Conservation (phyloP, 2,888 invertebrate species). For the Cerceris ruficornis region DNA sequence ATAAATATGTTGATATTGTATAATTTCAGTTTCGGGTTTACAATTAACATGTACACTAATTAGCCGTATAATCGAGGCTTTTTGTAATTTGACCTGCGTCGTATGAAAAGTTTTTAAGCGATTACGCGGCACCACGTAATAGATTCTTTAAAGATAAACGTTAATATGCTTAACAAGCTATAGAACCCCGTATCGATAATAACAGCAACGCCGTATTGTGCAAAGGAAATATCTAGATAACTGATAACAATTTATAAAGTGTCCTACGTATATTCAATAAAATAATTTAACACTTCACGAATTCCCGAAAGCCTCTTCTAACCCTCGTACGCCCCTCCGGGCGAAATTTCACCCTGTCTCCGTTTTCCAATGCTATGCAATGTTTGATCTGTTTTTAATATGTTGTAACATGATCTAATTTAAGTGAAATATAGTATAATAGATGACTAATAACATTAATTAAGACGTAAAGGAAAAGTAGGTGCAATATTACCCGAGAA, state of each 20-base stretch:
- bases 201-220: constrained; percentile 17
- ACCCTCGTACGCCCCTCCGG: no score
- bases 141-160: constrained; percentile 13
- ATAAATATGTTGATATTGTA: constrained; percentile 13
- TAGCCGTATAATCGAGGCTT: constrained; percentile 1
- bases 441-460: no score
- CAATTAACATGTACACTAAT: constrained; percentile 21
- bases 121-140: constrained; percentile 19
- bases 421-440: no score
- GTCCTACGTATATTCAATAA: constrained; percentile 39
- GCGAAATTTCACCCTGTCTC: no score
- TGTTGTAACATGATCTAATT: no score
- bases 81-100: constrained; percentile 9
- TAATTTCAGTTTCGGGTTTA: constrained; percentile 14
- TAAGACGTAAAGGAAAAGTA: no score
- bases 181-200: constrained; percentile 23
- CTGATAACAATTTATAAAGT: constrained; percentile 41
- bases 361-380: no score
- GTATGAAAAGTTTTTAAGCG: background rate
- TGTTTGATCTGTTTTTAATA: no score
- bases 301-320: background rate
- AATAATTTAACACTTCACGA: constrained; percentile 26
- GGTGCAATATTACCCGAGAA: no score
- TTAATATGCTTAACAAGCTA: constrained; percentile 34
- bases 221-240: constrained; percentile 21